Evolutionary conservation across 2,888 invertebrate genomes (phyloP), one percentile per base, ranked within the genome.

Genomic region (Lepas anatifera): DNA sequence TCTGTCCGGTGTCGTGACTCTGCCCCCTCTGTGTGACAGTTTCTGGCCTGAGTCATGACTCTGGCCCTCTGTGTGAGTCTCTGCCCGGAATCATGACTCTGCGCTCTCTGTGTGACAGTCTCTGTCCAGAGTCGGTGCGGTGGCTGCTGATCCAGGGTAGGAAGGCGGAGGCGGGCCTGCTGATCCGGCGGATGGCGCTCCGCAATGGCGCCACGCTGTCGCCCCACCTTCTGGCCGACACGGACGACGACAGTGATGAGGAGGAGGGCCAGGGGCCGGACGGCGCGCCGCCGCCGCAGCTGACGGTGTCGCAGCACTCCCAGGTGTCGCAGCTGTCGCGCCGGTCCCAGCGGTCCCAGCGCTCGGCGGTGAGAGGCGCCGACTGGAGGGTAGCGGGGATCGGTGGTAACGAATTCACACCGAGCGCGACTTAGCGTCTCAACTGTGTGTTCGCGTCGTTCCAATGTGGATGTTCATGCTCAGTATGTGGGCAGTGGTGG

Each of bases 61-160:
- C 46, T 46, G 6, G 18, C 46, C 46, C 46, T 22, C 3, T 46
- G 11, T 18, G 2, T n/a, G 22, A 46, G 43, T 4, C 43, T 46
- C 18, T 46, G 3, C 16, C 43, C 43, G 43, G 43, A 11, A 22
- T 46, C 43, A 16, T 22, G 2, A n/a, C 7, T 46, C 3, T 7
- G 22, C 46, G 3, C 2, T 13, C 46, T 3, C 22, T n/a, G 29
- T 52, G 1, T 27, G 7, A 3, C 52, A 48, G 48, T 48, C 32
- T 46, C 35, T 41, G n/a, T 3, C 68, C 66, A 13, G 66, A 66
- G 66, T 66, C 66, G 25, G 39, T 66, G 4, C 66, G 66, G 22
- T 66, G 66, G 66, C 41, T 66, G 39, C 41, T 66, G 39, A 39
- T 27, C 1, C 66, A 66, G 66, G 66, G 66, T 13, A 37, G 66